phyloP scores from a whole-genome alignment of 2,113 vertebrate genomes.

The Pristiophorus japonicus region DNA sequence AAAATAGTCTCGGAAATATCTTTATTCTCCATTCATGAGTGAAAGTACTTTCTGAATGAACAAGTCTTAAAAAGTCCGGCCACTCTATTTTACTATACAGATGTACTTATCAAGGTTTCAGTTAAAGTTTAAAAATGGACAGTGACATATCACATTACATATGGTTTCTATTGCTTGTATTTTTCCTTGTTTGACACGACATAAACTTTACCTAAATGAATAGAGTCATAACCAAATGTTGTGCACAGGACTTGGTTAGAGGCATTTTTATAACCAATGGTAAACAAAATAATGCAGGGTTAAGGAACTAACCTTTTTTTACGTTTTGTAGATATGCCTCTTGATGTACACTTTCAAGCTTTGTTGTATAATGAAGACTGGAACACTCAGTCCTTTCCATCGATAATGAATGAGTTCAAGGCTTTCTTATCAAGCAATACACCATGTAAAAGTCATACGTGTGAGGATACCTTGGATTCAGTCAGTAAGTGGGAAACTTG shows the following conservation, averaged over 20 bases:
- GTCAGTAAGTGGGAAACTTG: conserved; percentile 2
- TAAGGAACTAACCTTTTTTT: background rate
- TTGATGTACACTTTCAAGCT: conserved; percentile 59
- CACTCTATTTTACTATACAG: background rate
- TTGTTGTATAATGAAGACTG: conserved; percentile 59
- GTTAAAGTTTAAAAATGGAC: background rate
- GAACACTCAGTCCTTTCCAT: conserved; percentile 54
- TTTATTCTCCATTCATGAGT: too few relatives aligned
- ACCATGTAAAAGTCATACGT: background rate
- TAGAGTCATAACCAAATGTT: background rate
- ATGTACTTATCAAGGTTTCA: background rate
- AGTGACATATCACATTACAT: background rate
- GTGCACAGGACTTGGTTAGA: background rate
- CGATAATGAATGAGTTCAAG: conserved; percentile 28
- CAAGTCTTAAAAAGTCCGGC: too few relatives aligned
- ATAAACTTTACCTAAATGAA: background rate
- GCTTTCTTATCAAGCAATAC: background rate
- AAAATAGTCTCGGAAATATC: background rate
- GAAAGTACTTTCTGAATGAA: too few relatives aligned
- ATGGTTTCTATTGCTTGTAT: background rate
- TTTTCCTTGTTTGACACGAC: background rate
- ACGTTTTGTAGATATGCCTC: conserved; percentile 62
- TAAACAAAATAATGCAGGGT: background rate
- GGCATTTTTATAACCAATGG: background rate
- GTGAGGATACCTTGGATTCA: background rate